A percentile compares a stretch with the other conserved stretches of the same genome.
These are phyloP conservation scores for Proisotoma minuta DNA, from an alignment of 2,888 invertebrate genomes.

Conservation along the genomic window DNA sequence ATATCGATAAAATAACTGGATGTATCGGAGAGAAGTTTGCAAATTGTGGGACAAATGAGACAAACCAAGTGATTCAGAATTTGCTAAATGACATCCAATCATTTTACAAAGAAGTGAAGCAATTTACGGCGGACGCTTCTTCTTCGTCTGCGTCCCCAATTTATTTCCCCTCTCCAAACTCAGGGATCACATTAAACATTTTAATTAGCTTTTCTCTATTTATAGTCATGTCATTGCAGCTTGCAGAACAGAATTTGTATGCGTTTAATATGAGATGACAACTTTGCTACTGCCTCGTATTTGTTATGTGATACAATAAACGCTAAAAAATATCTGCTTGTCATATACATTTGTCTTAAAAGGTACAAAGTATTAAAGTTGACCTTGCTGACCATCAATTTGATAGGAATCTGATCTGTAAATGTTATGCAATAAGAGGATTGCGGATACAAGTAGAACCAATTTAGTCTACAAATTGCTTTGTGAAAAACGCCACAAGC, in stretches of 20 bases:
- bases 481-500: too few species aligned
- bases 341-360: too few species aligned
- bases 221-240: background rate
- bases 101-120: conserved; percentile 18
- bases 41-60: conserved; percentile 11
- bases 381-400: too few species aligned
- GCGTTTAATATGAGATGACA: background rate
- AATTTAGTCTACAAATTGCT: too few species aligned
- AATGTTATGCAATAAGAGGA: too few species aligned
- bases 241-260: too few species aligned
- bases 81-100: conserved; percentile 15
- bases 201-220: background rate
- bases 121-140: background rate
- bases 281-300: too few species aligned
- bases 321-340: too few species aligned
- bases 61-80: conserved; percentile 12
- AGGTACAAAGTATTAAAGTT: too few species aligned
- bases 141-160: background rate
- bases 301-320: too few species aligned
- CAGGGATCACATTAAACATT: background rate
- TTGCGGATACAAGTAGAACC: too few species aligned
- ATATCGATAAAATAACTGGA: conserved; percentile 27
- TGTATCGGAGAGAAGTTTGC: conserved; percentile 34
- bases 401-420: too few species aligned
- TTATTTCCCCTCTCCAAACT: background rate